Conservation (phyloP, 2,797 vertebrate genomes). For the Artibeus lituratus region DNA sequence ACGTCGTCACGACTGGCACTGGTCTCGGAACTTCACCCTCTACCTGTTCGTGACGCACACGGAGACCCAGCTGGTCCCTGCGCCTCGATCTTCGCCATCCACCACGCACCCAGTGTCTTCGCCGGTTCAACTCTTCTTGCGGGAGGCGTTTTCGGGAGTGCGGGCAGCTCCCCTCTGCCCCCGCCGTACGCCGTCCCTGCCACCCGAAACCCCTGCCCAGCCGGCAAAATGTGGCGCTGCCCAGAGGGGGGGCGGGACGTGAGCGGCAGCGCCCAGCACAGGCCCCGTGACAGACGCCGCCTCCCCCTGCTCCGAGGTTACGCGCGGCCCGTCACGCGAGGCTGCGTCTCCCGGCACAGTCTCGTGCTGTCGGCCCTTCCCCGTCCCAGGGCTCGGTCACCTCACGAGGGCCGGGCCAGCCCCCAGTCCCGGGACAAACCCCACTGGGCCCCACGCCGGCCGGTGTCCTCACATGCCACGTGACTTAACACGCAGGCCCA, state of each 20-base stretch:
- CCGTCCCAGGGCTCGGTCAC: no score
- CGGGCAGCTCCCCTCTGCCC: no score
- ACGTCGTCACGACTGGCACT: not conserved
- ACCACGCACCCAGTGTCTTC: not conserved
- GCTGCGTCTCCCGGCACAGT: no score
- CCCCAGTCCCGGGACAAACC: not conserved
- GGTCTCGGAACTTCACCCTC: not conserved
- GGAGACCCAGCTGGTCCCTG: not conserved
- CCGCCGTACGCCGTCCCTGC: no score
- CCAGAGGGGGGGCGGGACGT: not conserved
- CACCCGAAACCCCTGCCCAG: no score
- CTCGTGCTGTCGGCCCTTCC: no score
- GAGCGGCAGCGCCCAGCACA: no score
- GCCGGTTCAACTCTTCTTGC: not conserved
- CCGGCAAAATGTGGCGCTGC: no score
- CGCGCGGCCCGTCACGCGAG: no score
- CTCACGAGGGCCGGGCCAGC: not conserved
- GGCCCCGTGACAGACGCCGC: no score
- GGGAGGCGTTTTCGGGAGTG: no score
- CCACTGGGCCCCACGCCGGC: not conserved
- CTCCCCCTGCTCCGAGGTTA: no score
- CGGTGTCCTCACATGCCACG: not conserved
- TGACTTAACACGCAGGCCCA: not conserved
- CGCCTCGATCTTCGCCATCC: not conserved
- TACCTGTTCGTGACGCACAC: not conserved